Percentiles rank a stretch among this genome's conserved stretches.
Evolutionary conservation across 2,797 vertebrate genomes (phyloP).

Genomic region (Carduelis carduelis): DNA sequence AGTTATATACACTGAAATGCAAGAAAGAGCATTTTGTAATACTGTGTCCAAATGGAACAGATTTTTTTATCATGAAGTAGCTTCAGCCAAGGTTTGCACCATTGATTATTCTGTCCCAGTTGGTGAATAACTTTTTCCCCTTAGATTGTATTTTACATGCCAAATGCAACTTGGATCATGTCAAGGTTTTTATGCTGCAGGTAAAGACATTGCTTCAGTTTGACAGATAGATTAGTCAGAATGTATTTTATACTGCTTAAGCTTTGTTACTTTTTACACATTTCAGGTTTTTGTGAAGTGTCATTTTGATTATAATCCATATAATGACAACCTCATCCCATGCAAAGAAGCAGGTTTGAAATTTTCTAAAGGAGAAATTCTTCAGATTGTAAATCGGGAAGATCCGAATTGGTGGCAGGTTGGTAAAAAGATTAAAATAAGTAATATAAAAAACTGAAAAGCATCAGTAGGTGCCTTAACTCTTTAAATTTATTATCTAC

Average conservation of each 20-base stretch:
- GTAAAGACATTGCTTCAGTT: conserved; percentile 2
- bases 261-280: conserved; percentile 41
- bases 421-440: conserved; percentile 50
- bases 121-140: background rate
- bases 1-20: background rate
- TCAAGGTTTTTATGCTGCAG: background rate
- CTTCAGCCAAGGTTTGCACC: background rate
- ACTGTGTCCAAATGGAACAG: background rate
- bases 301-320: conserved; percentile 96
- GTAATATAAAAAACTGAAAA: background rate
- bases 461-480: background rate
- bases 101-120: background rate
- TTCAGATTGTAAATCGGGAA: conserved; percentile 96
- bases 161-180: background rate
- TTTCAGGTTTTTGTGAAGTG: conserved; percentile 93
- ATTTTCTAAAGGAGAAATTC: conserved; percentile 94
- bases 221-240: background rate
- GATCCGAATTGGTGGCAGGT: conserved; percentile 99
- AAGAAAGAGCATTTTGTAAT: background rate
- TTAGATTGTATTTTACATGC: background rate
- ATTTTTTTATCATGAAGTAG: background rate
- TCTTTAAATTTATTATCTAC: background rate
- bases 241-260: background rate
- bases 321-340: conserved; percentile 93
- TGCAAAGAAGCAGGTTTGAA: conserved; percentile 96